Base-by-base conservation (phyloP, 2,888 invertebrate genomes). In the Acleris sparsana region DNA sequence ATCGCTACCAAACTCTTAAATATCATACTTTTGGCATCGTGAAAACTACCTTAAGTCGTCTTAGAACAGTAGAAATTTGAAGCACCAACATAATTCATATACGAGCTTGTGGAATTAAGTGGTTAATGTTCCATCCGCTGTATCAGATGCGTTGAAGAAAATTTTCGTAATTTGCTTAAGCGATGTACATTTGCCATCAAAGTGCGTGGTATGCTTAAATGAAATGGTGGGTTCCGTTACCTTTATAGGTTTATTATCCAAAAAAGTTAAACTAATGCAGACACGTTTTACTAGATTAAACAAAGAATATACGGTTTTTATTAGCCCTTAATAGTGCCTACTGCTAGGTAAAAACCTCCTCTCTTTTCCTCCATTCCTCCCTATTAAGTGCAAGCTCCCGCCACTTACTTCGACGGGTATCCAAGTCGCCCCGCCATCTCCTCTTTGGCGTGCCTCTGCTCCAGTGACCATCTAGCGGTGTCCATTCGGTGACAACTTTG, bases 151-250 rank as follows among this genome's bases (percentile, higher is more conserved):
- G 55, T 55, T 39, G 3, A 16, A 55, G 43, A 16, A 55, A 43
- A 55, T 55, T 43, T 13, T 43, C 20, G 55, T 43, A 55, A 55
- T 55, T 55, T 43, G 18, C 43, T 7, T 16, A 43, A 33, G 53
- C 17, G 55, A 39, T 18, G 55, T 43, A 55, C 7, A 22, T 43
- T 55, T 20, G 20, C 7, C 22, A 17, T n/a, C 0, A 46, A 46
- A 46, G 46, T 46, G 46, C 17, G 46, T 46, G 5, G 16, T 46
- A 17, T 7, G 1, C 16, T 2, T 16, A 7, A 46, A n/a, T 46
- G 6, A 17, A 46, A n/a, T 46, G 5, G 2, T 4, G 46, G 17
- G 46, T 46, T 46, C 46, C 17, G 33, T 33, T 9, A 33, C 3
- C 1, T 13, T 39, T 13, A n/a, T n/a, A 1, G 39, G 2, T 46